These are phyloP conservation scores for Corella eumyota DNA, from an alignment of 23 tunicate genomes.

Conservation along the genomic window DNA sequence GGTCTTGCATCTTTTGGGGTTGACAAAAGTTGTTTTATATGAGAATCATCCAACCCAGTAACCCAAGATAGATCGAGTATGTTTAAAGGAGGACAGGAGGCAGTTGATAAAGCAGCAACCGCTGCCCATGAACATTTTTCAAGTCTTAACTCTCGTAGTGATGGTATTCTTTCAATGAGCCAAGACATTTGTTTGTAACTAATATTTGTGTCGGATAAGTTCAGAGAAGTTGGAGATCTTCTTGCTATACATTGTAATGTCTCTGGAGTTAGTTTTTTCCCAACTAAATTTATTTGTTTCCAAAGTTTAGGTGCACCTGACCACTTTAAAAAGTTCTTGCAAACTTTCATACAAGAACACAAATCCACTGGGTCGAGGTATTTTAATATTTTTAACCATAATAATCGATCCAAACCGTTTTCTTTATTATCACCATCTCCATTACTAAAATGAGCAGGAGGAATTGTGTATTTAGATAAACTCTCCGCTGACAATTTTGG, in stretches of 20 bases:
- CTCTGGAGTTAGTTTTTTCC: slow-evolving; percentile 17
- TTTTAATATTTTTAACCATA: slow-evolving; percentile 36
- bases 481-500: slow-evolving; percentile 8
- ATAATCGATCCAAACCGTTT: slow-evolving; percentile 7
- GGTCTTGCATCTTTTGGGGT: slow-evolving; percentile 62
- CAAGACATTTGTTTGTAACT: slow-evolving; percentile 64
- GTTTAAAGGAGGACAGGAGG: slow-evolving; percentile 59
- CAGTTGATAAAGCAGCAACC: slow-evolving; percentile 54
- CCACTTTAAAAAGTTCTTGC: slow-evolving; percentile 49
- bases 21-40: slow-evolving; percentile 48
- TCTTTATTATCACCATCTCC: background rate
- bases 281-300: slow-evolving; percentile 42
- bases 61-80: slow-evolving; percentile 72
- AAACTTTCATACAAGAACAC: slow-evolving; percentile 60
- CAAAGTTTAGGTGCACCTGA: slow-evolving; percentile 41
- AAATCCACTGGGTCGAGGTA: slow-evolving; percentile 29
- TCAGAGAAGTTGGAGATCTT: slow-evolving; percentile 35
- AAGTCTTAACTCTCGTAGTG: slow-evolving; percentile 42
- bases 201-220: slow-evolving; percentile 53
- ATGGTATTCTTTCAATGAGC: slow-evolving; percentile 62
- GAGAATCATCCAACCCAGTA: slow-evolving; percentile 52
- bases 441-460: slow-evolving; percentile 6
- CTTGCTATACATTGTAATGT: slow-evolving; percentile 52
- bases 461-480: slow-evolving; percentile 14
- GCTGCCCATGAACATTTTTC: slow-evolving; percentile 74